Evolutionary conservation across 2,797 vertebrate genomes (phyloP), one percentile per base, ranked within the genome.

Genomic region (Mallotus villosus): DNA sequence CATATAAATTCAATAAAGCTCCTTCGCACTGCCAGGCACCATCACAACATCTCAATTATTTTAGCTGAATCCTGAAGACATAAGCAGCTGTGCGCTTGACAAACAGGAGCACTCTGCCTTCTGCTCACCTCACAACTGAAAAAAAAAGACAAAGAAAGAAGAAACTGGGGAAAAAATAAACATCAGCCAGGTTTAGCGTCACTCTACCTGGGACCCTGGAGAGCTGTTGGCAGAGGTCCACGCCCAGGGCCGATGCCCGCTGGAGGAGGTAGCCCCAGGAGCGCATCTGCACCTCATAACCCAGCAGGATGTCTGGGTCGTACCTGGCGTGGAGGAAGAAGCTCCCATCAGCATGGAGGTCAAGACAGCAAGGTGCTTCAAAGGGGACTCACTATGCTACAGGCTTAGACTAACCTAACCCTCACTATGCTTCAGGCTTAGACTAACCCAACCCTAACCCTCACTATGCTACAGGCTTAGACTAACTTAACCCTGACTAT

Each of bases 201-300:
- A 19, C 16, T 87, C 63, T 90, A 99, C 98, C 97, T 92, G 97
- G 97, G 57, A 99, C 92, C 72, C 98, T 92, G 67, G 97, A 99
- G 78, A 99, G 93, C 93, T 96, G 94, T 82, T 96, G 96, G 87
- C 96, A 97, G 75, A 99, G 92, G 81, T 96, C 88, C 73, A 95
- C 90, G 65, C 92, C 90, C 2, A 99, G 86, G 0, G 91, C 92
- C 0, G 94, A 92, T 6, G 97, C 97, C 55, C 98, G 94, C 87
- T 99, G 96, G 59, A 99, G 92, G 70, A 99, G 94, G 91, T 97
- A 99, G 59, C 97, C 97, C 98, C 98, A 99, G 58, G 98, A 99
- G 77, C 84, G 95, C 96, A 98, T 97, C 92, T 99, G 98, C 79
- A 98, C 94, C 92, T 99, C 98, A 78, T 99, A 99, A 27, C 97